These are phyloP conservation scores for Drosophila lacteicornis DNA, from an alignment of 1,140 invertebrate species.

Conservation along the genomic window DNA sequence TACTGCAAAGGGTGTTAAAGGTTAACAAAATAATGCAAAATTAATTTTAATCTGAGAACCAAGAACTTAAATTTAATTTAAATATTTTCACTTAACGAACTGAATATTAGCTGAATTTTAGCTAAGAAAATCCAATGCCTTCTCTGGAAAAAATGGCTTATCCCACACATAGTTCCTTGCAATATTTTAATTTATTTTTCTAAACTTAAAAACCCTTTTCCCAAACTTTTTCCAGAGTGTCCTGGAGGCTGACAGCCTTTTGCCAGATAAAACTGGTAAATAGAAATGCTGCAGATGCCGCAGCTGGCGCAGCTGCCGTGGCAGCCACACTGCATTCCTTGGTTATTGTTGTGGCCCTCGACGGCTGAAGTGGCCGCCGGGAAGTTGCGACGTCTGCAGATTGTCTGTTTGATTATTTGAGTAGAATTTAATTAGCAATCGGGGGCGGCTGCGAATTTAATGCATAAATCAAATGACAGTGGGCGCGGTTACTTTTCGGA, in stretches of 20 bases:
- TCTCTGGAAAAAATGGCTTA: accelerated
- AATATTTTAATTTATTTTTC: background rate
- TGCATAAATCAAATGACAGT: slow-evolving; percentile 53
- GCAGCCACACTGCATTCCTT: slow-evolving; percentile 41
- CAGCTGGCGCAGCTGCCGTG: slow-evolving; percentile 16
- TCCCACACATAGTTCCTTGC: no score
- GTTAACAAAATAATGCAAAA: no score
- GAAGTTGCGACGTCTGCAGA: slow-evolving; percentile 39
- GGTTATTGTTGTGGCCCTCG: slow-evolving; percentile 49
- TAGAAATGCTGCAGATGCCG: slow-evolving; percentile 40
- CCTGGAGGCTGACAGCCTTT: slow-evolving; percentile 33
- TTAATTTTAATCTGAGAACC: no score
- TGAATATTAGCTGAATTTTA: background rate
- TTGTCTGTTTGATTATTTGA: slow-evolving; percentile 55
- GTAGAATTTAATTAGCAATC: slow-evolving; percentile 63
- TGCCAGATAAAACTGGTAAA: slow-evolving; percentile 53
- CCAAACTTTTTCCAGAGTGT: background rate
- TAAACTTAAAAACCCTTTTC: background rate
- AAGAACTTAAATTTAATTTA: no score
- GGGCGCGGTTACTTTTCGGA: background rate
- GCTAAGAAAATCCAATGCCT: no score
- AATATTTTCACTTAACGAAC: no score
- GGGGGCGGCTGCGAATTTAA: slow-evolving; percentile 38
- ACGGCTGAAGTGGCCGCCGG: slow-evolving; percentile 35
- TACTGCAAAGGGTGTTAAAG: no score